Base-by-base conservation (phyloP, 2,888 invertebrate genomes). In the Tinea pellionella region DNA sequence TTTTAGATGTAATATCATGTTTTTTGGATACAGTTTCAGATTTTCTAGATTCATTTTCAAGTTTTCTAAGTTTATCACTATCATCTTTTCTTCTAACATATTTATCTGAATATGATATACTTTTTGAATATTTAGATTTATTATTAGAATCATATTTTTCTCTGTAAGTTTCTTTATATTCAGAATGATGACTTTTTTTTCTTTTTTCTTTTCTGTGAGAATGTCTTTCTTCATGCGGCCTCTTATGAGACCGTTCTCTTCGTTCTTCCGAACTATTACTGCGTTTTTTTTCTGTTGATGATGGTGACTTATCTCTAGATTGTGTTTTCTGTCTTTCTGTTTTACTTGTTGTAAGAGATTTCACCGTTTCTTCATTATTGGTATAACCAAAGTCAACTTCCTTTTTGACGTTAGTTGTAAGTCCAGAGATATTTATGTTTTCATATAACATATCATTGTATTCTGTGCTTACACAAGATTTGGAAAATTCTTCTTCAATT, bases 181-280 rank as follows among this genome's bases (percentile, higher is more conserved):
- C 72, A 18, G 64, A 64, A 11, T 67, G 64, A 61, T 78, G 77
- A 64, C 70, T 71, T 83, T 85, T 87, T 67, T 84, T 87, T 29
- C 84, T 77, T 70, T 87, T 87, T 72, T 87, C 87, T 73, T 86
- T 87, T 51, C 86, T 78, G 66, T 87, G 86, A 15, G 79, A 75
- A 43, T 85, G 81, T 67, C 74, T 79, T 68, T 83, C 78, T 18
- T 87, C 84, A 62, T 70, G 69, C 7, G 80, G 78, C 62, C 87
- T 75, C 70, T 87, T 87, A 12, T 83, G 73, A 19, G 80, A 69
- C 16, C 8, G 6, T 15, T 47, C 41, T 2, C 15, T 37, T 47
- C 15, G 2, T 13, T 57, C 16, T 57, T 57, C 15, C 3, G 30
- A 19, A 55, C 9, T 1, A 29, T 29, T 15, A 19, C 30, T 55